Base-by-base conservation (phyloP, 2,113 vertebrate genomes). In the Salvelinus alpinus region DNA sequence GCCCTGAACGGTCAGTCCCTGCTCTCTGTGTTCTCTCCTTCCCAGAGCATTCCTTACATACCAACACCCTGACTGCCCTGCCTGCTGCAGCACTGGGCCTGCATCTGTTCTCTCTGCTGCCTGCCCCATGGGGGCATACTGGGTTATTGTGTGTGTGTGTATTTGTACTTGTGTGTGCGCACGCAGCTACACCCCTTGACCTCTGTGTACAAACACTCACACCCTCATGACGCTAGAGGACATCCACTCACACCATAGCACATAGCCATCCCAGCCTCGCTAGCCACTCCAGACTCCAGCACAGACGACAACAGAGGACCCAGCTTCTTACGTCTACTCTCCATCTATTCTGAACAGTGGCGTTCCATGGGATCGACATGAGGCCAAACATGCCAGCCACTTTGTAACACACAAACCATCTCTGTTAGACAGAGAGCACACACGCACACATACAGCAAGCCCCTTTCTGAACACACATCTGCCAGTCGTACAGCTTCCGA, bases 1-100 rank as follows among this genome's bases (percentile, higher is more conserved):
- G 69, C 7, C 25, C 31, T 18, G 57, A 44, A 44, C 9, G 38
- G 38, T 44, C 38, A 44, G 38, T 11, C 38, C 38, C 9, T 44
- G 9, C 62, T 20, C 72, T 34, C 4, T 25, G 3, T 54, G 51
- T 18, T 66, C 48, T 47, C 60, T 78, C 64, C 74, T 77, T 73
- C 79, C 81, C 81, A 77, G 69, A 76, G 83, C 87, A 93, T 93
- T 92, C 88, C 85, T 83, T 11, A 85, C 87, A 93, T 93, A 92
- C 90, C 86, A 77, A 29, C 81, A 80, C 70, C 75, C 81, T 85
- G 85, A 90, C 86, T 11, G 78, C 64, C 79, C 80, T 24, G 38
- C 38, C 16, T 54, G 16, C 51, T 54, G 51, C 51, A 54, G 16
- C 62, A 80, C 38, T 9, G 38, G 38, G 8, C 38, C 38, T 44